Evolutionary conservation across 1,140 invertebrate genomes (phyloP).

Genomic region (Pseudomyrmex sp.): DNA sequence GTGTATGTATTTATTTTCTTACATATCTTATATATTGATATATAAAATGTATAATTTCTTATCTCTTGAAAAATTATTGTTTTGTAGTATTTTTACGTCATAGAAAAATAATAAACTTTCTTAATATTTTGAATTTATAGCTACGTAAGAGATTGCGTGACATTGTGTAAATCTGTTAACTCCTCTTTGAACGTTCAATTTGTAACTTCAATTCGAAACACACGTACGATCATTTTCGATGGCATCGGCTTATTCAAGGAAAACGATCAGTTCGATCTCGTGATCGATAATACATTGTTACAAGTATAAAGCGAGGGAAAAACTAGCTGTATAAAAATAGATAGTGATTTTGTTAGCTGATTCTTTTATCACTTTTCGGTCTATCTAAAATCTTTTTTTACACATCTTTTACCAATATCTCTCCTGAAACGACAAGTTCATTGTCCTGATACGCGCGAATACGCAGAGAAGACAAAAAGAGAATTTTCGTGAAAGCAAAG

Average conservation of each 20-base stretch:
- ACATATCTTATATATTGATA: too few relatives aligned
- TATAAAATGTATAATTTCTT: too few relatives aligned
- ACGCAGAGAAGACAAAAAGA: background rate
- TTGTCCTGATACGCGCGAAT: conserved; percentile 36
- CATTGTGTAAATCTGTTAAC: background rate
- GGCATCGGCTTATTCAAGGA: conserved; percentile 2
- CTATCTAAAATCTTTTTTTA: conserved; percentile 7
- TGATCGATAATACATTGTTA: conserved; percentile 35
- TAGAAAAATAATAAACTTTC: too few relatives aligned
- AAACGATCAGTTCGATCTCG: background rate
- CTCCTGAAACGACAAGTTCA: background rate
- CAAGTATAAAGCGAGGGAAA: conserved; percentile 3
- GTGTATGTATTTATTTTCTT: too few relatives aligned
- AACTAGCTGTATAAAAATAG: background rate
- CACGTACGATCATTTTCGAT: background rate
- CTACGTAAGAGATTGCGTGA: background rate
- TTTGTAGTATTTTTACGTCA: too few relatives aligned
- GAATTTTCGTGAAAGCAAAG: background rate
- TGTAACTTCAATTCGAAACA: background rate
- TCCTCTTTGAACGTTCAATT: background rate
- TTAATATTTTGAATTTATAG: too few relatives aligned
- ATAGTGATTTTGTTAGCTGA: background rate
- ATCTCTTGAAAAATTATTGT: too few relatives aligned
- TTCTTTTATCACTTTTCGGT: too few relatives aligned
- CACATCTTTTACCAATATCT: background rate